phyloP scores from a whole-genome alignment of 2,113 vertebrate species.

The Smithornis capensis region DNA sequence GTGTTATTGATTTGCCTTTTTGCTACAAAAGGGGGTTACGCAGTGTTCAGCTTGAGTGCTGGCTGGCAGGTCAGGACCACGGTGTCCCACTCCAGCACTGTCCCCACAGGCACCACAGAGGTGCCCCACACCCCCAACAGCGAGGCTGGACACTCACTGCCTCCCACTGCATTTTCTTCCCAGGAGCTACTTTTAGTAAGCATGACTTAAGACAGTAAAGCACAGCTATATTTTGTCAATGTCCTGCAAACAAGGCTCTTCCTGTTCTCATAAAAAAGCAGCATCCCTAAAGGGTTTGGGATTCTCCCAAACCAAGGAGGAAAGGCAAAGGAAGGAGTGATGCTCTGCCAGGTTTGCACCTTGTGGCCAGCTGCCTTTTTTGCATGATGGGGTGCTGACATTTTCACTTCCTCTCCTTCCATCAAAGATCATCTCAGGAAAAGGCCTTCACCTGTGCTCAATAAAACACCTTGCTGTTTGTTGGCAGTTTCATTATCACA shows the following conservation, averaged over 20 bases:
- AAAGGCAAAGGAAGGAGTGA: not conserved
- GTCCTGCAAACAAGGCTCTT: not conserved
- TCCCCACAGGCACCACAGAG: accelerated
- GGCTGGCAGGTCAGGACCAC: not conserved
- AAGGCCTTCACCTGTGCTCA: slow-evolving; percentile 30
- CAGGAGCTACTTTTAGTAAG: not conserved
- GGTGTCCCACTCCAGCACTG: not conserved
- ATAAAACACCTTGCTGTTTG: slow-evolving; percentile 29
- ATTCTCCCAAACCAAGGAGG: not conserved
- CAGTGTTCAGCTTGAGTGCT: not conserved
- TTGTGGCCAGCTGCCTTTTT: not conserved
- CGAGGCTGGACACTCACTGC: accelerated
- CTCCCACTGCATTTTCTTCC: not conserved
- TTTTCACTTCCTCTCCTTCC: slow-evolving; percentile 9
- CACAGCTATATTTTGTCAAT: not conserved
- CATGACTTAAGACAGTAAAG: not conserved
- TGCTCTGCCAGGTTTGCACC: not conserved
- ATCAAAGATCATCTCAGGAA: slow-evolving; percentile 12
- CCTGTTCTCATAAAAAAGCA: not conserved
- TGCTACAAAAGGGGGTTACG: accelerated
- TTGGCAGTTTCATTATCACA: slow-evolving; percentile 24
- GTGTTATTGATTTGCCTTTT: not conserved
- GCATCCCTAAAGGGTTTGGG: not conserved
- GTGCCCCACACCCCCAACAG: not conserved
- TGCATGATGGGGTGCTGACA: not conserved